Percentiles rank a stretch among this genome's conserved stretches.
Conservation (phyloP, 2,888 invertebrate species). For the Caradrina clavipalpis region DNA sequence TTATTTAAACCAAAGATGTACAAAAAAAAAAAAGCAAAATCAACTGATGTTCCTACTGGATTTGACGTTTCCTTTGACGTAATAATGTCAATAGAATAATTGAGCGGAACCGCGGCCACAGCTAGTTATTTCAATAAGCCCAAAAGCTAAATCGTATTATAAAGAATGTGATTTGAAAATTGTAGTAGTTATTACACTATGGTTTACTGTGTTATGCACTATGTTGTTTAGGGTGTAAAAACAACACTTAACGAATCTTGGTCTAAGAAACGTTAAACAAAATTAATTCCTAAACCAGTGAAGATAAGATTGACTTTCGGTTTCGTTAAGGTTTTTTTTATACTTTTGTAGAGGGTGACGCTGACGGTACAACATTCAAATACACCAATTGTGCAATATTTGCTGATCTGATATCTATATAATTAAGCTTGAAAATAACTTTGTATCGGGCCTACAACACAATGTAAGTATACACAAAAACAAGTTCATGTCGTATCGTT, state of each 20-base stretch:
- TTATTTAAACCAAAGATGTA: background rate
- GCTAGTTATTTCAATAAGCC: constrained; percentile 31
- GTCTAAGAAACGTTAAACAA: background rate
- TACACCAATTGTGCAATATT: too few species aligned
- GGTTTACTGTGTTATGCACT: constrained; percentile 9
- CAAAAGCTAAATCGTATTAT: constrained; percentile 51
- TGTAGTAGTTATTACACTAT: background rate
- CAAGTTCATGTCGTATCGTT: constrained; percentile 13
- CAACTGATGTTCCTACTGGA: too few species aligned
- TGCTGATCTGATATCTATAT: too few species aligned
- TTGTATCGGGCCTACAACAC: background rate
- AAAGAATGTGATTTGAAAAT: constrained; percentile 33
- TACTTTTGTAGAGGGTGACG: background rate
- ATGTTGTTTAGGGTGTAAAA: constrained; percentile 9
- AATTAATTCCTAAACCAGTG: background rate
- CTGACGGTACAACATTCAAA: constrained; percentile 1
- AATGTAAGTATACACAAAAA: background rate
- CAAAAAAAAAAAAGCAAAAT: too few species aligned
- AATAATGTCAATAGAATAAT: too few species aligned
- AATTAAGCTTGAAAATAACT: background rate
- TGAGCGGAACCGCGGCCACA: background rate
- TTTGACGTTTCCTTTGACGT: background rate
- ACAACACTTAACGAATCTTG: background rate
- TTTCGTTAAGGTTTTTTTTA: constrained; percentile 14
- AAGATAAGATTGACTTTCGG: background rate